These are phyloP conservation scores for Melanargia galathea DNA, from an alignment of 2,888 invertebrate genomes.

Conservation along the genomic window DNA sequence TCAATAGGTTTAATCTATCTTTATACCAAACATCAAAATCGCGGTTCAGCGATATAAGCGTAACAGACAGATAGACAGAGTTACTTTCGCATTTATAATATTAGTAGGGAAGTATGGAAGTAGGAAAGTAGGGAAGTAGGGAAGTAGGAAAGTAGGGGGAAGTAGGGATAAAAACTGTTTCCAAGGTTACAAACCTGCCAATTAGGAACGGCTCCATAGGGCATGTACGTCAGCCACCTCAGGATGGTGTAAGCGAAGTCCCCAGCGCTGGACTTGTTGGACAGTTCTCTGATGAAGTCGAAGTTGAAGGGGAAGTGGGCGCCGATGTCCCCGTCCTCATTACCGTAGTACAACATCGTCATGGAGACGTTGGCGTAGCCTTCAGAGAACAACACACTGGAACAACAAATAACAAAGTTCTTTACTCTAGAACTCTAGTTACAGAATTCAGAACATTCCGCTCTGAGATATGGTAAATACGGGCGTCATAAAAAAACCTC, in stretches of 20 bases:
- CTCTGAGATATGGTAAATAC: too few species aligned
- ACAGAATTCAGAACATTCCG: too few species aligned
- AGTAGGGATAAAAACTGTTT: not conserved
- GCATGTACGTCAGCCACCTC: conserved; percentile 83
- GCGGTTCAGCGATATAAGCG: too few species aligned
- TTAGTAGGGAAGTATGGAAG: too few species aligned
- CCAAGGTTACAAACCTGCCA: conserved; percentile 83
- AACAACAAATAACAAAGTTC: conserved; percentile 19
- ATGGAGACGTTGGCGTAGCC: conserved; percentile 80
- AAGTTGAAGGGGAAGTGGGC: conserved; percentile 87
- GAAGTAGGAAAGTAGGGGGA: too few species aligned
- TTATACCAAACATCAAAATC: too few species aligned
- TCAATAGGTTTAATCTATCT: too few species aligned
- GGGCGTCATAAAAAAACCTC: too few species aligned
- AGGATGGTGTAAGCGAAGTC: conserved; percentile 77
- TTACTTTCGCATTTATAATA: too few species aligned
- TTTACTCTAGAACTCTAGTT: not conserved
- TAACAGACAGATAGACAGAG: too few species aligned
- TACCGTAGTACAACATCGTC: conserved; percentile 84
- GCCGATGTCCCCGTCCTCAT: conserved; percentile 64
- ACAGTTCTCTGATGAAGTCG: conserved; percentile 79
- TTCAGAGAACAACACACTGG: conserved; percentile 83
- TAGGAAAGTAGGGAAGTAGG: too few species aligned
- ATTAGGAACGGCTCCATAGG: conserved; percentile 81
- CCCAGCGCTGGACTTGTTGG: conserved; percentile 66